Percentiles rank a stretch among this genome's conserved stretches.
Conservation (phyloP, 2,797 vertebrate species). For the Acanthurus lineatus region DNA sequence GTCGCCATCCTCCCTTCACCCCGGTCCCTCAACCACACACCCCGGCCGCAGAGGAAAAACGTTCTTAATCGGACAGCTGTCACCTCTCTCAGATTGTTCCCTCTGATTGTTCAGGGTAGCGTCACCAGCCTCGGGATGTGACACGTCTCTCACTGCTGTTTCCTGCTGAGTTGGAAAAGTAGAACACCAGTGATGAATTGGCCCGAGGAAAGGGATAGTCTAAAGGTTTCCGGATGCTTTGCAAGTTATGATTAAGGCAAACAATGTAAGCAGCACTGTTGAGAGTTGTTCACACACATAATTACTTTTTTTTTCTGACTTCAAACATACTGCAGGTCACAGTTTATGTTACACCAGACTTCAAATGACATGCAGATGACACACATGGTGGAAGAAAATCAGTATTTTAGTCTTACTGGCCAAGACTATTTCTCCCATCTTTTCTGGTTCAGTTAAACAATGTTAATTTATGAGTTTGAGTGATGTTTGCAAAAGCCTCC, state of each 20-base stretch:
- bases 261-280: conserved; percentile 53
- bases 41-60: conserved; percentile 58
- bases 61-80: conserved; percentile 52
- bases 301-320: conserved; percentile 41
- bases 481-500: conserved; percentile 30
- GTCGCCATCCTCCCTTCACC: conserved; percentile 46
- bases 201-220: conserved; percentile 60
- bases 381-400: conserved; percentile 4
- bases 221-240: conserved; percentile 62
- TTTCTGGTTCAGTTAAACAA: conserved; percentile 7
- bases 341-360: conserved; percentile 28
- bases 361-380: conserved; percentile 21
- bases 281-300: conserved; percentile 47
- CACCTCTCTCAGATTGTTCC: conserved; percentile 39
- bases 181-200: conserved; percentile 64
- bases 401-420: conserved; percentile 6
- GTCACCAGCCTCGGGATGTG: conserved; percentile 70
- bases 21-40: conserved; percentile 37
- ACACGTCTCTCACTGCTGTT: conserved; percentile 66
- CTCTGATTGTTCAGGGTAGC: conserved; percentile 52
- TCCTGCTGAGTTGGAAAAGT: conserved; percentile 75
- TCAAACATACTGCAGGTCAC: conserved; percentile 26
- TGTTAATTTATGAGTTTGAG: conserved; percentile 31
- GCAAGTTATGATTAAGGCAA: conserved; percentile 71
- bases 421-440: conserved; percentile 4